A percentile compares a stretch with the other conserved stretches of the same genome.
phyloP scores from a whole-genome alignment of 2,113 vertebrate species.

The Rhynchomys soricoides region DNA sequence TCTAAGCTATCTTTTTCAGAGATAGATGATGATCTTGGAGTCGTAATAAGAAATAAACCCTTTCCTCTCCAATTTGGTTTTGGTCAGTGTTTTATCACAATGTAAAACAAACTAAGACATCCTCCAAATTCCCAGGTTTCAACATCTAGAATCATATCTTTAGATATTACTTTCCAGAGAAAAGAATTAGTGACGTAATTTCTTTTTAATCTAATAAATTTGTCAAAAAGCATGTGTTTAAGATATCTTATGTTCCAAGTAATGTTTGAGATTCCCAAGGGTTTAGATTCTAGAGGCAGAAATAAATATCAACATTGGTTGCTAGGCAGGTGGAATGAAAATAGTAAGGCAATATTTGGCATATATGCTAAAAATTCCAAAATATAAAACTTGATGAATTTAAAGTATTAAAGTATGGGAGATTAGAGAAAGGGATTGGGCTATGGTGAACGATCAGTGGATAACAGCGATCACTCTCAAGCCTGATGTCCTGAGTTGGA shows the following conservation, averaged over 20 bases:
- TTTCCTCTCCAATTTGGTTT: neutral
- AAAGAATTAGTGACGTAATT: neutral
- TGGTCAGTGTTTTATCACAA: neutral
- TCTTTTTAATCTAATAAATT: neutral
- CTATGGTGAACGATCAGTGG: neutral
- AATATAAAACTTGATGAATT: neutral
- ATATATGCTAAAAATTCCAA: neutral
- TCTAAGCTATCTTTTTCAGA: neutral
- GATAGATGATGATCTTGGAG: neutral
- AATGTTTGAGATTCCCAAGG: neutral
- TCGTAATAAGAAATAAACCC: neutral
- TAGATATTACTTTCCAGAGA: neutral
- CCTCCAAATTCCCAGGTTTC: neutral
- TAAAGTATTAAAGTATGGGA: neutral
- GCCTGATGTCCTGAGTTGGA: neutral
- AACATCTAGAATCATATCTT: neutral
- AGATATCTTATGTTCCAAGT: neutral
- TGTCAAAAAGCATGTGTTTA: neutral
- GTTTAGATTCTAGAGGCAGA: neutral
- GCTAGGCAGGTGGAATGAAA: neutral
- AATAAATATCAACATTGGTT: neutral
- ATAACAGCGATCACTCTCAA: neutral
- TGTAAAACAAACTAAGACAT: neutral
- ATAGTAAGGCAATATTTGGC: neutral
- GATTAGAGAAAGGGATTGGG: neutral